Evolutionary conservation across 2,113 vertebrate genomes (phyloP), one percentile per base, ranked within the genome.

Genomic region (Tringa solitaria): DNA sequence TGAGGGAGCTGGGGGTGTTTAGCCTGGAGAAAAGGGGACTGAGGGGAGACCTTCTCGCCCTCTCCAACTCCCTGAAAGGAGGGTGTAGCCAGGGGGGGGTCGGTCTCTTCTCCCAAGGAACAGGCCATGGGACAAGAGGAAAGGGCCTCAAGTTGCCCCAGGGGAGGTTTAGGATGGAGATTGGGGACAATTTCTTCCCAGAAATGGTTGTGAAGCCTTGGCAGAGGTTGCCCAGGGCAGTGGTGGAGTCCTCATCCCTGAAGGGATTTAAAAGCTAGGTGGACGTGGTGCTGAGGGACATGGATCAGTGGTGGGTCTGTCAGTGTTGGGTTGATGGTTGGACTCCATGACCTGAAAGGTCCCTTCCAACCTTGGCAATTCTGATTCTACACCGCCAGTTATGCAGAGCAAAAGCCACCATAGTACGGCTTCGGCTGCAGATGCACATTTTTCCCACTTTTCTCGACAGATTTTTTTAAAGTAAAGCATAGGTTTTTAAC

Each of bases 131-230:
- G 57, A 60, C 33, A 35, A 59, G 57, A 35, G 57, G 33, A 23
- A 60, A 35, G 2, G 9, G 57, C 57, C n/a, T 35, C n/a, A 3
- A 15, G 57, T 60, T 35, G 57, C 9, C 1, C 22, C 9, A 24
- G 22, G n/a, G 22, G 14, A 35, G 9, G 22, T 24, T 60, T 35
- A n/a, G 57, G 22, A 15, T 60, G 57, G 57, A 35, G 15, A 26
- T 17, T 16, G 2, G n/a, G 59, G 3, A 24, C 5, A 8, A 35
- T 5, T 24, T 7, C n/a, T 60, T 22, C 56, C 8, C 2, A 5
- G 12, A n/a, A n/a, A 57, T 32, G 32, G 56, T 22, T 57, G 12
- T 57, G 20, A 22, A 59, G 21, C 33, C 2, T 13, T n/a, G 56
- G 56, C 5, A 59, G 3, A 9, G 20, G 57, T 21, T 23, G 33